Conservation (phyloP, 2,113 vertebrate species). For the Myrmecobius fasciatus region DNA sequence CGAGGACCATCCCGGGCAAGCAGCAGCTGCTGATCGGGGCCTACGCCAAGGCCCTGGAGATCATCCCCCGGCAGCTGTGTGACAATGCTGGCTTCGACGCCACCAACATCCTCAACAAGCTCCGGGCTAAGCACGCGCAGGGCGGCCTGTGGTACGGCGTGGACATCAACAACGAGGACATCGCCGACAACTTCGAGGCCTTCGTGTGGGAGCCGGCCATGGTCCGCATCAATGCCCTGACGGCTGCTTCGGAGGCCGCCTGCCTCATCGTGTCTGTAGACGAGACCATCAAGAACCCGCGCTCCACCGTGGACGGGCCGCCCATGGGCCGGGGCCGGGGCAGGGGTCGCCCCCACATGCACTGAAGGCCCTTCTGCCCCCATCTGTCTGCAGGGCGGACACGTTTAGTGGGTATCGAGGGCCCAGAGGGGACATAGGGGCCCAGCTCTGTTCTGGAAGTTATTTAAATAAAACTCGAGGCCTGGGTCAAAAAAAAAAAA, state of each 20-base stretch:
- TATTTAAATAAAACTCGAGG: constrained; percentile 78
- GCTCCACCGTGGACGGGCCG: constrained; percentile 85
- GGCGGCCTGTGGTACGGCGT: constrained; percentile 96
- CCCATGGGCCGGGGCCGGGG: constrained; percentile 86
- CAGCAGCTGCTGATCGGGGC: constrained; percentile 97
- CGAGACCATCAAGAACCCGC: constrained; percentile 97
- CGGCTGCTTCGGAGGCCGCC: constrained; percentile 94
- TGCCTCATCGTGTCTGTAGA: constrained; percentile 97
- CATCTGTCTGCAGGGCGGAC: constrained; percentile 60
- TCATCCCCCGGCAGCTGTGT: constrained; percentile 97
- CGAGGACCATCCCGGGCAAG: constrained; percentile 97
- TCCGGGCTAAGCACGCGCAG: constrained; percentile 96
- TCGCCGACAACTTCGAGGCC: constrained; percentile 92
- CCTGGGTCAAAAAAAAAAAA: too few relatives aligned
- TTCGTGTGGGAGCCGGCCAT: constrained; percentile 97
- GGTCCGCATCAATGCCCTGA: constrained; percentile 95
- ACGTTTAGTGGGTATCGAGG: accelerated
- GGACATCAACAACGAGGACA: constrained; percentile 96
- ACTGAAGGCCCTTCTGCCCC: constrained; percentile 31
- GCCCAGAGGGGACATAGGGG: not conserved
- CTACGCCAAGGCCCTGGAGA: constrained; percentile 96
- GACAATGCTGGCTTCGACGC: constrained; percentile 99
- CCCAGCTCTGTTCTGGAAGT: constrained; percentile 26
- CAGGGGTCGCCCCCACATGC: constrained; percentile 86
- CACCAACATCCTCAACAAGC: constrained; percentile 98